These are phyloP conservation scores for Hyaena hyaena DNA, from an alignment of 2,113 vertebrate genomes.

Conservation along the genomic window DNA sequence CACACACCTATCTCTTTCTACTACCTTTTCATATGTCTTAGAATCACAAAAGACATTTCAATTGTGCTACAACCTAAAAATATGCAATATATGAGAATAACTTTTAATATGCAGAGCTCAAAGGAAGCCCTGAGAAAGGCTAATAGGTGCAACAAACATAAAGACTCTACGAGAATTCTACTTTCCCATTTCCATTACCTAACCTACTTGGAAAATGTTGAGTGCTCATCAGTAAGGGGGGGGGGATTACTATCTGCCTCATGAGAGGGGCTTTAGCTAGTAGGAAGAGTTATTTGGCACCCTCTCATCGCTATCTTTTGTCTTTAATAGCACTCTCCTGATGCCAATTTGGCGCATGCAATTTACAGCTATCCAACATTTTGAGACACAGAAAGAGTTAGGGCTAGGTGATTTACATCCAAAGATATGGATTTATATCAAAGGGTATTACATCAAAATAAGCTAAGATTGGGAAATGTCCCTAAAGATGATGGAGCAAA, in stretches of 20 bases:
- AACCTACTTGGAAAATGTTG: neutral
- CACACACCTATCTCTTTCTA: neutral
- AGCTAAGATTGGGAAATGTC: too few species aligned
- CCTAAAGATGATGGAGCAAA: too few species aligned
- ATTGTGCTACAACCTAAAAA: neutral
- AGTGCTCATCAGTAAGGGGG: neutral
- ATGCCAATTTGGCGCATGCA: neutral
- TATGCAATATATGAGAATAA: neutral
- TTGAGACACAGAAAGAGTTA: neutral
- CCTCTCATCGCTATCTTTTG: neutral
- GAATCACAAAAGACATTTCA: neutral
- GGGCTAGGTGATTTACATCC: neutral
- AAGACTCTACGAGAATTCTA: neutral
- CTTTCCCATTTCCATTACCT: neutral
- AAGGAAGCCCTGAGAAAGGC: neutral
- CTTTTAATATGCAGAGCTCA: neutral
- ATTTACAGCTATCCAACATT: neutral
- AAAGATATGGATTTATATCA: neutral
- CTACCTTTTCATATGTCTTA: neutral
- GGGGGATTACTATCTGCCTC: neutral
- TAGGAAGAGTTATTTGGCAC: neutral
- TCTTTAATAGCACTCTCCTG: neutral
- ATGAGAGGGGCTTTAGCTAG: neutral
- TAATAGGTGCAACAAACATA: neutral
- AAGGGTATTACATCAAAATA: neutral